Evolutionary conservation across 2,888 invertebrate species (phyloP).

Genomic region (Mythimna loreyi): DNA sequence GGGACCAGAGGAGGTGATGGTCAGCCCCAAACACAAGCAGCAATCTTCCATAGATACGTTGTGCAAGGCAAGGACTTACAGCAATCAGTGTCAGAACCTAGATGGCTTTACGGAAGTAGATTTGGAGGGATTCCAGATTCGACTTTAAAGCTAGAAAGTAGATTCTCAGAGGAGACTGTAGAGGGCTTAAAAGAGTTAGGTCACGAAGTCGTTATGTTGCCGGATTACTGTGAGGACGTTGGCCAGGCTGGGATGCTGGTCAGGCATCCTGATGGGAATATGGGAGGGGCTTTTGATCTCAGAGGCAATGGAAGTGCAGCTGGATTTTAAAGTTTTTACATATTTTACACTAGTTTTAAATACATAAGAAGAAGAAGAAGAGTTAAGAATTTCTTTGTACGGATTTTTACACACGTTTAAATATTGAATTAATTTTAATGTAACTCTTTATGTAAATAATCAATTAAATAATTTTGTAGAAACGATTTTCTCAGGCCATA

Average conservation of each 20-base stretch:
- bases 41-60: slow-evolving; percentile 85
- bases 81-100: slow-evolving; percentile 76
- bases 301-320: slow-evolving; percentile 84
- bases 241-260: slow-evolving; percentile 84
- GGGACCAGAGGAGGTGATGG: slow-evolving; percentile 87
- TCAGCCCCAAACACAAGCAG: slow-evolving; percentile 85
- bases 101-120: slow-evolving; percentile 82
- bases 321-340: slow-evolving; percentile 73
- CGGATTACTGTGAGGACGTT: slow-evolving; percentile 72
- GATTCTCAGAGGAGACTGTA: slow-evolving; percentile 77
- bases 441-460: not conserved
- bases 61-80: slow-evolving; percentile 80
- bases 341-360: not conserved
- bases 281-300: slow-evolving; percentile 85
- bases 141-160: slow-evolving; percentile 76
- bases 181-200: slow-evolving; percentile 78
- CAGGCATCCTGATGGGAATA: slow-evolving; percentile 78
- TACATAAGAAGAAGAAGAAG: too few species aligned
- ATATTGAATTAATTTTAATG: not conserved
- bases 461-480: not conserved
- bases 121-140: slow-evolving; percentile 68
- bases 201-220: slow-evolving; percentile 74
- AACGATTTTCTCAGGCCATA: not conserved
- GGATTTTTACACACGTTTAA: not conserved
- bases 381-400: too few species aligned